Conservation (phyloP, 2,888 invertebrate genomes). For the Leucozona laternaria region DNA sequence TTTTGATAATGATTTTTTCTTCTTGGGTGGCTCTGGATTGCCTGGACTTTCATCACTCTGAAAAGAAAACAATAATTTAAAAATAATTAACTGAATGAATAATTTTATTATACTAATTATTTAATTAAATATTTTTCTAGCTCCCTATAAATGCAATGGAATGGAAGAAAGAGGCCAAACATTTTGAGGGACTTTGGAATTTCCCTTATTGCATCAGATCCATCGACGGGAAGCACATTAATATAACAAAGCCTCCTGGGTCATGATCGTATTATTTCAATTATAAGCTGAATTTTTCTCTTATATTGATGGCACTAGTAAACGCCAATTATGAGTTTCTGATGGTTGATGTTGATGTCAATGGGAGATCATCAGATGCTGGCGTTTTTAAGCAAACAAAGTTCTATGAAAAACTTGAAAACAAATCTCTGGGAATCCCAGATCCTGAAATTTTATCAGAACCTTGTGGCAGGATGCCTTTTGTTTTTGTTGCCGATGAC, state of each 20-base stretch:
- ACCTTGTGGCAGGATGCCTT: background rate
- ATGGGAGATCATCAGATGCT: too few relatives aligned
- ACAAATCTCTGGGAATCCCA: too few relatives aligned
- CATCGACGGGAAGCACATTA: constrained; percentile 55
- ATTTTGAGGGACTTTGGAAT: constrained; percentile 32
- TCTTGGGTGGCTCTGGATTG: background rate
- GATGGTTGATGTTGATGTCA: too few relatives aligned
- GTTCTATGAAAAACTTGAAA: too few relatives aligned
- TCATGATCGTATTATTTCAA: too few relatives aligned
- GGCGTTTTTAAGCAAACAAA: too few relatives aligned
- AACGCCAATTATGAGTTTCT: too few relatives aligned
- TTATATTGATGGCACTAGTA: too few relatives aligned
- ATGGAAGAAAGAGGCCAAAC: constrained; percentile 35
- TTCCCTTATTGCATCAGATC: constrained; percentile 36
- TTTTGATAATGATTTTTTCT: constrained; percentile 3
- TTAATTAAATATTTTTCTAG: constrained; percentile 27
- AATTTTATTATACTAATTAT: background rate
- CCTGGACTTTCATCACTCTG: constrained; percentile 13
- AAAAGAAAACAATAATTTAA: constrained; percentile 21
- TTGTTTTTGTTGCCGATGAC: constrained; percentile 58
- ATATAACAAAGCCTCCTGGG: too few relatives aligned
- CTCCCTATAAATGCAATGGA: constrained; percentile 29
- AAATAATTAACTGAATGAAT: background rate
- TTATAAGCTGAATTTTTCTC: too few relatives aligned
- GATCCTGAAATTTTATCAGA: too few relatives aligned